phyloP scores from a whole-genome alignment of 1,140 invertebrate genomes.

The Temnothorax nylanderi region DNA sequence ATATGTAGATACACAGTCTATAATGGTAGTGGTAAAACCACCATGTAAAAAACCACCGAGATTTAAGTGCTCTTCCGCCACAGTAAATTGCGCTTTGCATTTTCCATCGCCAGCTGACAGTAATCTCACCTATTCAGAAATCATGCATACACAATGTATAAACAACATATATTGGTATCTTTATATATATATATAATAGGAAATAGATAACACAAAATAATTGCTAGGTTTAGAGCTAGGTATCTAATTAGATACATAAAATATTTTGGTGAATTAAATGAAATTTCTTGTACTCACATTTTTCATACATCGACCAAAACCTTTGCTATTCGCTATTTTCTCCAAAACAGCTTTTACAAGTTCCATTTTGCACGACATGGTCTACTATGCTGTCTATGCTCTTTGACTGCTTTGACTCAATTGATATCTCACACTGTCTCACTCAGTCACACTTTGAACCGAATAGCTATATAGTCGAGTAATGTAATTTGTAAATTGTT shows the following conservation, averaged over 20 bases:
- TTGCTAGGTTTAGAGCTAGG: not conserved
- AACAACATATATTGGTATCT: not conserved
- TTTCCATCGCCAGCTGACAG: slow-evolving; percentile 89
- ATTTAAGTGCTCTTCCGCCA: slow-evolving; percentile 93
- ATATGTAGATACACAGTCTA: slow-evolving; percentile 94
- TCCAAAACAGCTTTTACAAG: slow-evolving; percentile 80
- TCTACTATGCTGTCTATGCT: no score
- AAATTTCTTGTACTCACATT: slow-evolving; percentile 81
- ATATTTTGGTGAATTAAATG: not conserved
- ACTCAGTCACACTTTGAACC: no score
- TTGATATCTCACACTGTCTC: not conserved
- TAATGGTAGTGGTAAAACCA: slow-evolving; percentile 92
- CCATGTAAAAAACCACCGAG: slow-evolving; percentile 92
- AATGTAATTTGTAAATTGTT: no score
- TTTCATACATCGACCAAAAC: slow-evolving; percentile 84
- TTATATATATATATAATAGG: not conserved
- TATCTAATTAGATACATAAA: not conserved
- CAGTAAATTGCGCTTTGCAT: slow-evolving; percentile 91
- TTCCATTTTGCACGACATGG: slow-evolving; percentile 73
- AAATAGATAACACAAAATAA: not conserved
- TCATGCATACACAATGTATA: slow-evolving; percentile 13
- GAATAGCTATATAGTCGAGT: no score
- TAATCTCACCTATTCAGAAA: slow-evolving; percentile 88
- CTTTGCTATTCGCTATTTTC: slow-evolving; percentile 71
- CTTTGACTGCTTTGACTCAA: not conserved